Evolutionary conservation across 1,140 invertebrate species (phyloP).

Genomic region (Zaprionus ghesquierei): DNA sequence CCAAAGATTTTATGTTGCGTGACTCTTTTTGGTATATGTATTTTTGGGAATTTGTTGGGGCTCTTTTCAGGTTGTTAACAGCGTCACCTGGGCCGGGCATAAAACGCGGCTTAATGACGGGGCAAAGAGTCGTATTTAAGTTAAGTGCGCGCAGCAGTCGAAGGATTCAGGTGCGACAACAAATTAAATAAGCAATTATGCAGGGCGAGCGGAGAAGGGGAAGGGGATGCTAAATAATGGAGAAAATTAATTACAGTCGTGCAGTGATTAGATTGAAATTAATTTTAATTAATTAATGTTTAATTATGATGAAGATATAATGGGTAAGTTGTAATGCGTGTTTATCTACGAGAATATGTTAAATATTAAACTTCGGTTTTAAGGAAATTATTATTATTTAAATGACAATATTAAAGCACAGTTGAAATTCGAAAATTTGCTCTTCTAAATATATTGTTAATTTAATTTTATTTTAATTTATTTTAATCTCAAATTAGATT

Average conservation of each 20-base stretch:
- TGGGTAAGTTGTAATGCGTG: too few relatives aligned
- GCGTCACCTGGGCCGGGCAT: background rate
- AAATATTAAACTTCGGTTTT: too few relatives aligned
- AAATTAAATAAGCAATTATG: background rate
- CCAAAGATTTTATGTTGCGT: conserved; percentile 33
- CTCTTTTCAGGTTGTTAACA: conserved; percentile 2
- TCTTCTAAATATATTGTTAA: too few relatives aligned
- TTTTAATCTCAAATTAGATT: background rate
- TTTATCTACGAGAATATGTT: too few relatives aligned
- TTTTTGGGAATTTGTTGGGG: background rate
- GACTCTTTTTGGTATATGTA: conserved; percentile 11
- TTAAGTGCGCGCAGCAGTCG: background rate
- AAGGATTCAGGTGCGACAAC: background rate
- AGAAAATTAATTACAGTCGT: background rate
- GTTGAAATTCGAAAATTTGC: too few relatives aligned
- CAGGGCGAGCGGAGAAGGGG: background rate
- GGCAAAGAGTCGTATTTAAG: background rate
- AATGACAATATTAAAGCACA: too few relatives aligned
- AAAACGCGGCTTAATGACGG: background rate
- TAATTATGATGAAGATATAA: background rate
- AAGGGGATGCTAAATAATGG: background rate
- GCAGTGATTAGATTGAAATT: background rate
- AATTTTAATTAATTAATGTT: background rate
- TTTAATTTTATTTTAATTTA: background rate
- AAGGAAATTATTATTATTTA: too few relatives aligned